A percentile compares a stretch with the other conserved stretches of the same genome.
phyloP scores from a whole-genome alignment of 2,113 vertebrate genomes.

The Orycteropus afer region DNA sequence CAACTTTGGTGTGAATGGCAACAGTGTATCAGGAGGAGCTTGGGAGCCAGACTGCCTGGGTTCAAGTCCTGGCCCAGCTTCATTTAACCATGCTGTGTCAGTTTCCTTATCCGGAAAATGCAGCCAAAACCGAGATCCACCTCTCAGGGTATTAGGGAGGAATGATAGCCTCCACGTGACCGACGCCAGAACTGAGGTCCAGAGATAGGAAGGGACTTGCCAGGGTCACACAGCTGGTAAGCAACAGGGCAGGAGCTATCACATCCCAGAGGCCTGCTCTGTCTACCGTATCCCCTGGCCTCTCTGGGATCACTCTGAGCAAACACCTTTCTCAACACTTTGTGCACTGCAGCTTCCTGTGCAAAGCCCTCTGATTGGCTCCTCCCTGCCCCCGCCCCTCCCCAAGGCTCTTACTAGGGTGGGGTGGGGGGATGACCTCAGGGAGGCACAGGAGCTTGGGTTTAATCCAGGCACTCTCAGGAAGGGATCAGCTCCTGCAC shows the following conservation, averaged over 20 bases:
- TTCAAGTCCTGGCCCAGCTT: neutral
- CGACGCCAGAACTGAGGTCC: neutral
- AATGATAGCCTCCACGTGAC: neutral
- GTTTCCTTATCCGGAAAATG: neutral
- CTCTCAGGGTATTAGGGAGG: neutral
- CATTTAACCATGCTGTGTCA: neutral
- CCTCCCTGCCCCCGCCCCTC: neutral
- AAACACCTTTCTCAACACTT: neutral
- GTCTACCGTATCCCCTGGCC: accelerated
- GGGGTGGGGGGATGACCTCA: too few species aligned
- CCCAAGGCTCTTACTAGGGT: accelerated
- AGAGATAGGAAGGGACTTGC: neutral
- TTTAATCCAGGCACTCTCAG: neutral
- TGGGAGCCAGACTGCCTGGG: neutral
- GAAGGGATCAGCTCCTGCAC: neutral
- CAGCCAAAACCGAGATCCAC: neutral
- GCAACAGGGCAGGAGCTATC: neutral
- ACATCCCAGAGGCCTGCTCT: neutral
- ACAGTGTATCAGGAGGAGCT: accelerated
- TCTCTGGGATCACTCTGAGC: neutral
- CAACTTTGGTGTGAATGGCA: neutral
- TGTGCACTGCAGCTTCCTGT: accelerated
- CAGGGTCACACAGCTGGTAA: neutral
- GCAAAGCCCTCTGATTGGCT: neutral
- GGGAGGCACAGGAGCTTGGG: neutral